These are phyloP conservation scores for Dryomyza anilis DNA, from an alignment of 2,888 invertebrate genomes.

Conservation along the genomic window DNA sequence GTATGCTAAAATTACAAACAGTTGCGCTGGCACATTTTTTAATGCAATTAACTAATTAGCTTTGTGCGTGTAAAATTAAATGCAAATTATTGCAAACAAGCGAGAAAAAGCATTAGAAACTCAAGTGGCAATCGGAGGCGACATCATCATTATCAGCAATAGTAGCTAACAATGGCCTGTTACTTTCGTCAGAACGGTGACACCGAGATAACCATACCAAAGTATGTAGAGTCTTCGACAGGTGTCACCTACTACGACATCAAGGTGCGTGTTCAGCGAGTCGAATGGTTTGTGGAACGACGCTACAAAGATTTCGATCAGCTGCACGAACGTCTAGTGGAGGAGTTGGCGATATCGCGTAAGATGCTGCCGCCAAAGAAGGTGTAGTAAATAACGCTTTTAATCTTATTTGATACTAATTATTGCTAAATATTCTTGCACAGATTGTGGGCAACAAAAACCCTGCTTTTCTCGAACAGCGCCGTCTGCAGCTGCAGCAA, in stretches of 20 bases:
- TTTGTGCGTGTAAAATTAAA: background rate
- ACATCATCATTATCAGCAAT: too few relatives aligned
- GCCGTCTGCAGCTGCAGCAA: conserved; percentile 77
- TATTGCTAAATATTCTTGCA: background rate
- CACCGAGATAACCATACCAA: conserved; percentile 71
- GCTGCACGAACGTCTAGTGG: conserved; percentile 81
- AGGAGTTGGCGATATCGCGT: conserved; percentile 79
- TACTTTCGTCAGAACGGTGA: conserved; percentile 72
- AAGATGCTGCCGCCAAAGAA: conserved; percentile 92
- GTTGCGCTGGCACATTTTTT: background rate
- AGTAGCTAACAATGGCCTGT: conserved; percentile 70
- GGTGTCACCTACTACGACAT: conserved; percentile 77
- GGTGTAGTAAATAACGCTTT: conserved; percentile 42
- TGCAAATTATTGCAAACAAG: background rate
- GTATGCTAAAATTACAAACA: background rate
- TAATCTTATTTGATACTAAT: background rate
- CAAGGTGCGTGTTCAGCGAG: conserved; percentile 68
- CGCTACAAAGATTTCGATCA: conserved; percentile 91
- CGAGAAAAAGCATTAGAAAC: too few relatives aligned
- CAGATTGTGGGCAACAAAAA: conserved; percentile 84
- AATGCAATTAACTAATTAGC: background rate
- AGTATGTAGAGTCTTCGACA: conserved; percentile 66
- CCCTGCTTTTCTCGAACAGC: conserved; percentile 83
- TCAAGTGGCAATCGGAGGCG: too few relatives aligned
- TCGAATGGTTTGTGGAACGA: conserved; percentile 80